These are phyloP conservation scores for Paradoxurus hermaphroditus DNA, from an alignment of 2,113 vertebrate species.

Conservation along the genomic window DNA sequence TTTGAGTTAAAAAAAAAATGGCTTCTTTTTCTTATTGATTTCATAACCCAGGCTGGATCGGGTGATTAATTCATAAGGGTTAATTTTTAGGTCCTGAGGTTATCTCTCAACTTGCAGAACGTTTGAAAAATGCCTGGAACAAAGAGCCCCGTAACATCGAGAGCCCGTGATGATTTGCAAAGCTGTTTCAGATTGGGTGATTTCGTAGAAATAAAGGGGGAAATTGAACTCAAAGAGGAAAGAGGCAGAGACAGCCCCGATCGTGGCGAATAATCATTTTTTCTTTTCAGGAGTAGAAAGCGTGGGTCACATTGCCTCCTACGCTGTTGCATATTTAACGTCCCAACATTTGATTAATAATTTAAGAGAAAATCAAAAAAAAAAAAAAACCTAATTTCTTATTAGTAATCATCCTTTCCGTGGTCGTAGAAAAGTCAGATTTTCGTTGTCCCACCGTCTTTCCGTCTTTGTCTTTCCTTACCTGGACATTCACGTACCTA, in stretches of 20 bases:
- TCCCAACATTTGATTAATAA: background rate
- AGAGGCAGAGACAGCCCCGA: background rate
- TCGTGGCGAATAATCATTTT: background rate
- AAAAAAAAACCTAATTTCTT: background rate
- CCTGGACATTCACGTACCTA: fast-evolving
- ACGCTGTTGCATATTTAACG: background rate
- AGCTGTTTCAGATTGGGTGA: constrained; percentile 25
- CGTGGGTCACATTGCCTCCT: background rate
- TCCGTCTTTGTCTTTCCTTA: background rate
- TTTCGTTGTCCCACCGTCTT: background rate
- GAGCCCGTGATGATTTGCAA: background rate
- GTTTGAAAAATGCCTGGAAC: constrained; percentile 20
- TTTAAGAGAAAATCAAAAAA: background rate
- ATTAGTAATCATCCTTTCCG: background rate
- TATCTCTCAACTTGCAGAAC: constrained; percentile 34
- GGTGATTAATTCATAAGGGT: constrained; percentile 38
- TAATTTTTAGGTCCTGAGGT: constrained; percentile 49
- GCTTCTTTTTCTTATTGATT: constrained; percentile 43
- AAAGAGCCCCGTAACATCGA: background rate
- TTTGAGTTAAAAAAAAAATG: constrained; percentile 40
- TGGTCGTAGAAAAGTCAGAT: background rate
- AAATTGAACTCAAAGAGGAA: constrained; percentile 25
- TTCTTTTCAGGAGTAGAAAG: background rate
- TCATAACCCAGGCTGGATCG: constrained; percentile 32
- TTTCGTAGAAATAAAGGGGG: constrained; percentile 19